Evolutionary conservation across 2,888 invertebrate genomes (phyloP).

Genomic region (Blastobasis lacticolella): DNA sequence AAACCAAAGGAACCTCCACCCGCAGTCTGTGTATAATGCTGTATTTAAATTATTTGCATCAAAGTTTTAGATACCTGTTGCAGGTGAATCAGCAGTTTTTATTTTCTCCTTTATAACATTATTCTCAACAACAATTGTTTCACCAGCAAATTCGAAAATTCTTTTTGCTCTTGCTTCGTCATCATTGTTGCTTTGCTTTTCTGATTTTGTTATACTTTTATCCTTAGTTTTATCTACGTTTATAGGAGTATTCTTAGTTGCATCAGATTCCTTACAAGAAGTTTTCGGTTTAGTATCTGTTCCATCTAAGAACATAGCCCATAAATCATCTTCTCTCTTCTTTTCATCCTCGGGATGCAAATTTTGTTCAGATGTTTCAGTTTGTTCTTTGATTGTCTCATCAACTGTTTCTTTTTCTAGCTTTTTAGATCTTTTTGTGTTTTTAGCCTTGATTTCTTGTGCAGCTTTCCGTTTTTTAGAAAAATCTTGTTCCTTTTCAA

Average conservation of each 20-base stretch:
- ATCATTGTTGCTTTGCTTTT: slow-evolving; percentile 41
- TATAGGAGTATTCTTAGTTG: slow-evolving; percentile 1
- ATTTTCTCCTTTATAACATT: slow-evolving; percentile 55
- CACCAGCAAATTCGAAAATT: slow-evolving; percentile 91
- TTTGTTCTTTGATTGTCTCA: slow-evolving; percentile 32
- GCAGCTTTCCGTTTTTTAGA: slow-evolving; percentile 45
- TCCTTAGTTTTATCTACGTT: neutral
- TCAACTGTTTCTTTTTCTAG: slow-evolving; percentile 17
- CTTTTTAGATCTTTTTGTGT: slow-evolving; percentile 33
- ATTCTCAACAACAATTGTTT: slow-evolving; percentile 78
- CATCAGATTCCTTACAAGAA: slow-evolving; percentile 21
- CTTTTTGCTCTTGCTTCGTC: slow-evolving; percentile 74
- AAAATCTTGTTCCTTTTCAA: slow-evolving; percentile 59
- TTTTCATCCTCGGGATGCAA: slow-evolving; percentile 77
- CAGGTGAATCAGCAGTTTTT: slow-evolving; percentile 39
- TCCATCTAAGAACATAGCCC: slow-evolving; percentile 86
- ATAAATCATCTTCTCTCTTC: slow-evolving; percentile 82
- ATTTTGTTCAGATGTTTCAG: slow-evolving; percentile 27
- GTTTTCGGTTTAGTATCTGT: slow-evolving; percentile 67
- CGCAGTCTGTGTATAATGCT: too few species aligned
- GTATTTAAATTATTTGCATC: neutral
- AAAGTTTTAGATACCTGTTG: slow-evolving; percentile 31
- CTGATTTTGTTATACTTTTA: neutral
- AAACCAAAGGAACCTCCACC: too few species aligned
- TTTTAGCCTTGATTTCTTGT: slow-evolving; percentile 30